Conservation (phyloP, 2,113 vertebrate species). For the Corydoras maculifer region DNA sequence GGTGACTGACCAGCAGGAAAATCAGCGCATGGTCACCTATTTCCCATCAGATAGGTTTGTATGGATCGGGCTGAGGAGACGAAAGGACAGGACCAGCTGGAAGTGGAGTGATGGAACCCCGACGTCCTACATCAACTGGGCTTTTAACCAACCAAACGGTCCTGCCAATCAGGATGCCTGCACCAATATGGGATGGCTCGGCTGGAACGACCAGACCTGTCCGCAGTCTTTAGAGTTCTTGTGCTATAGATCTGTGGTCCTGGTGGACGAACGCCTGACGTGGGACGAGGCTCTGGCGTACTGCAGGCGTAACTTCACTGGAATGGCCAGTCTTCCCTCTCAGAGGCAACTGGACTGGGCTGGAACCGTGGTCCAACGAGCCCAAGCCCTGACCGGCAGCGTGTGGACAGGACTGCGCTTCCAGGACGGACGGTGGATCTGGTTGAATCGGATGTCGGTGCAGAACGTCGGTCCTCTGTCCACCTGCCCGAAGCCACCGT, state of each 20-base stretch:
- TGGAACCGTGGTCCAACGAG: background rate
- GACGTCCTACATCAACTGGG: background rate
- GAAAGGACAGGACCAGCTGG: background rate
- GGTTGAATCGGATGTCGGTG: background rate
- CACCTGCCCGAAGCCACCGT: conserved; percentile 4
- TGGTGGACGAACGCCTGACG: conserved; percentile 27
- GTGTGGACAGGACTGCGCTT: conserved; percentile 34
- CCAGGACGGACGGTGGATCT: conserved; percentile 29
- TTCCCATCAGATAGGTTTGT: background rate
- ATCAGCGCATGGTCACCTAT: background rate
- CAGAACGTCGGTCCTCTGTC: background rate
- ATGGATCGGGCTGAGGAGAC: conserved; percentile 31
- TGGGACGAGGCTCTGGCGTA: conserved; percentile 28
- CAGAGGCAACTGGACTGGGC: background rate
- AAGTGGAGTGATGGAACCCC: conserved; percentile 25
- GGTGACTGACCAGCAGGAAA: background rate
- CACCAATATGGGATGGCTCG: background rate
- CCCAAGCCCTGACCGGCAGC: background rate
- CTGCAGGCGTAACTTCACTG: conserved; percentile 19
- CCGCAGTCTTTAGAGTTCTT: accelerated
- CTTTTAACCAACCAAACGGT: background rate
- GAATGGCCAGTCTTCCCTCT: conserved; percentile 14
- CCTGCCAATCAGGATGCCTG: background rate
- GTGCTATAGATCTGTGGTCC: conserved; percentile 6
- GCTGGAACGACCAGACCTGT: conserved; percentile 3